Percentiles rank a stretch among this genome's conserved stretches.
Evolutionary conservation across 1,140 invertebrate species (phyloP).

Genomic region (Tetramorium parvispinum): DNA sequence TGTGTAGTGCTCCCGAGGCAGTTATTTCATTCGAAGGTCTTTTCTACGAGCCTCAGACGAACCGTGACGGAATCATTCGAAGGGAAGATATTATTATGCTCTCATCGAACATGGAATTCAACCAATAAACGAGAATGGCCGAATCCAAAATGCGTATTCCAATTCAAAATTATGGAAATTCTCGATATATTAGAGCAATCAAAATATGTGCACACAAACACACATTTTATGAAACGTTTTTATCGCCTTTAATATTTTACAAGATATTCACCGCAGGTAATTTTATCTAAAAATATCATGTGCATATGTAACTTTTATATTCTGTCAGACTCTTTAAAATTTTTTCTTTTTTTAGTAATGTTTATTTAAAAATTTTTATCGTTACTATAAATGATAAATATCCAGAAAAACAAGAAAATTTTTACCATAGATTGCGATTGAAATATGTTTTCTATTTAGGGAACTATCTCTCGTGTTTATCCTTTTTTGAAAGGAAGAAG

Average conservation of each 20-base stretch:
- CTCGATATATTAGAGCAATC: neutral
- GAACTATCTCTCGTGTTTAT: constrained; percentile 32
- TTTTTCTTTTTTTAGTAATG: neutral
- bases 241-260: neutral
- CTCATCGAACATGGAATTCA: neutral
- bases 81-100: constrained; percentile 1
- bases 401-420: constrained; percentile 16
- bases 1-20: neutral
- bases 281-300: neutral
- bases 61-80: constrained; percentile 63
- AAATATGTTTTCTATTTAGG: constrained; percentile 54
- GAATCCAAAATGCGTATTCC: neutral
- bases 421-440: constrained; percentile 6
- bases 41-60: constrained; percentile 19
- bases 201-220: neutral
- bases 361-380: neutral
- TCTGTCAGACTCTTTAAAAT: neutral
- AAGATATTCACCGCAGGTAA: neutral
- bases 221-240: constrained; percentile 1
- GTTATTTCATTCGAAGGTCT: neutral
- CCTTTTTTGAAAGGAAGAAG: constrained; percentile 57
- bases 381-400: neutral
- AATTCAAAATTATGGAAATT: neutral
- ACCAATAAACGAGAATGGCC: constrained; percentile 9
- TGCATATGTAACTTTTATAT: neutral